Evolutionary conservation across 2,113 vertebrate species (phyloP).

Genomic region (Dicaeum eximium): DNA sequence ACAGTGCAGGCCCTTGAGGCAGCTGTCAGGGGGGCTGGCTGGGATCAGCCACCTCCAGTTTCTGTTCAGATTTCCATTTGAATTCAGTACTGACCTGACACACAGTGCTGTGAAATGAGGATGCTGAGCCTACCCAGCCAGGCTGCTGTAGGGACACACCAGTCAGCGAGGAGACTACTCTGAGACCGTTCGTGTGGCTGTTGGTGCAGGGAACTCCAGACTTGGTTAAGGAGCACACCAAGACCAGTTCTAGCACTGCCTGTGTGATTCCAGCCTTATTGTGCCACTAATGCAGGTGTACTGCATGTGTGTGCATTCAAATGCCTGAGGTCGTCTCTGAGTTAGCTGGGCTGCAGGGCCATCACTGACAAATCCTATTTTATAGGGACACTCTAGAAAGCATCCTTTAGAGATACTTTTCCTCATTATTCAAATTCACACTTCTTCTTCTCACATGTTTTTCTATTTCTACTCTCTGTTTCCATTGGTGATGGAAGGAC

Average conservation of each 20-base stretch:
- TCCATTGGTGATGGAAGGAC: neutral
- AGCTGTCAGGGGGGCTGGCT: rapidly evolving
- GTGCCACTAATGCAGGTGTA: rapidly evolving
- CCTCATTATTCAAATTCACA: neutral
- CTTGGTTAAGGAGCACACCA: too few relatives aligned
- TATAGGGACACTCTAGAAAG: neutral
- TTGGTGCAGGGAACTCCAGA: neutral
- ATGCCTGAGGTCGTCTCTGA: neutral
- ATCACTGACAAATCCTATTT: neutral
- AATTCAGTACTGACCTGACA: neutral
- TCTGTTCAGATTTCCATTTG: neutral
- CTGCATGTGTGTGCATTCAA: too few relatives aligned
- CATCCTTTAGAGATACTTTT: neutral
- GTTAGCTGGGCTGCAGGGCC: neutral
- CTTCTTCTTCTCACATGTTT: neutral
- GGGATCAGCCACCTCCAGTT: neutral
- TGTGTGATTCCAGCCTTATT: neutral
- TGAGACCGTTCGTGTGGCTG: rapidly evolving
- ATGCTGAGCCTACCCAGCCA: neutral
- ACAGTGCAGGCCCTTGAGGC: neutral
- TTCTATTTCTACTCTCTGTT: neutral
- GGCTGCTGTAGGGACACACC: neutral
- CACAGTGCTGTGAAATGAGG: neutral
- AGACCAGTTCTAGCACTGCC: neutral
- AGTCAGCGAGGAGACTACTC: neutral